These are phyloP conservation scores for Reticulitermes speratus DNA, from an alignment of 1,140 invertebrate genomes.

Conservation along the genomic window DNA sequence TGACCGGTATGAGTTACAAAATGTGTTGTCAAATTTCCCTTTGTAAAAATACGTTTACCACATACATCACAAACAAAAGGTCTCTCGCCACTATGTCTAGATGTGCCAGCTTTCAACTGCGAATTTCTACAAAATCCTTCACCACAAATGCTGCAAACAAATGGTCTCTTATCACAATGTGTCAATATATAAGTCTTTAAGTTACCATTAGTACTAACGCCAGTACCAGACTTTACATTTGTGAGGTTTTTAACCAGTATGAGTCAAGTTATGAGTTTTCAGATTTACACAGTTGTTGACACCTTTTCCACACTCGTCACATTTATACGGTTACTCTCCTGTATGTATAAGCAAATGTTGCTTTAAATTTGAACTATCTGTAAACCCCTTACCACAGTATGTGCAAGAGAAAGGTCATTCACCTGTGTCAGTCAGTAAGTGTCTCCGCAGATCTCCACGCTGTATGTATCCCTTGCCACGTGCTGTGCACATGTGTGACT, in stretches of 20 bases:
- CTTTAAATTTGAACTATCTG: neutral
- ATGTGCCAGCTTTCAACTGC: too few species aligned
- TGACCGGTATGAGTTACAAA: too few species aligned
- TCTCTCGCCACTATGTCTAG: too few species aligned
- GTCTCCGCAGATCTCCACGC: neutral
- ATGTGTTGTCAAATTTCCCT: too few species aligned
- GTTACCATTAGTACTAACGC: neutral
- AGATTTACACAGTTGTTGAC: neutral
- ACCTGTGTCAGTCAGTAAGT: neutral
- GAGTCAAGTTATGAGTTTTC: neutral
- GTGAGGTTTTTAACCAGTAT: conserved; percentile 12
- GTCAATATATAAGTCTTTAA: neutral
- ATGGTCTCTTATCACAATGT: neutral
- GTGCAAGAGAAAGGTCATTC: conserved; percentile 6
- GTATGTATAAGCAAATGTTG: neutral
- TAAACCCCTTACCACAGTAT: neutral
- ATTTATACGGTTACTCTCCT: neutral
- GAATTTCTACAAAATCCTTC: neutral
- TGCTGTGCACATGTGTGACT: neutral
- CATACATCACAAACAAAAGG: too few species aligned
- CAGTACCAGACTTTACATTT: neutral
- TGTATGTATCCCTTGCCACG: neutral
- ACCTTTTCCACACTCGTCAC: conserved; percentile 4
- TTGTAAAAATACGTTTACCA: too few species aligned
- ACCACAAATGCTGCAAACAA: neutral